Percentiles rank a stretch among this genome's conserved stretches.
phyloP scores from a whole-genome alignment of 2,888 invertebrate genomes.

The Lasioglossum zephyrum region DNA sequence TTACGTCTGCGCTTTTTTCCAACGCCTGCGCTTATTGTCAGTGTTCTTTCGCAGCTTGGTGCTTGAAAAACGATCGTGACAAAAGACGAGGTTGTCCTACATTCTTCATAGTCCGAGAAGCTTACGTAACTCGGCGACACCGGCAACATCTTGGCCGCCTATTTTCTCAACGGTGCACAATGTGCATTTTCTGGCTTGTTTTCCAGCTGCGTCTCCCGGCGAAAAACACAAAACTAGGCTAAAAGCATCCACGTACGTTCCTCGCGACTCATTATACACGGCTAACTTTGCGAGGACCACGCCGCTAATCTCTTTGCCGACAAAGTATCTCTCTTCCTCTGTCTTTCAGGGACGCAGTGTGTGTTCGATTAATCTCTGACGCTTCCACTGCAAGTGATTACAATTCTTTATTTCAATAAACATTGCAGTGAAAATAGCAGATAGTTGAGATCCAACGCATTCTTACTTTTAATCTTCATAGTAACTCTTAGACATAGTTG shows the following conservation, averaged over 20 bases:
- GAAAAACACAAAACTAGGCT: not conserved
- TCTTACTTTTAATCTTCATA: too few species aligned
- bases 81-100: not conserved
- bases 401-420: too few species aligned
- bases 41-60: not conserved
- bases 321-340: too few species aligned
- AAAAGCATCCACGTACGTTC: not conserved
- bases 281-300: not conserved
- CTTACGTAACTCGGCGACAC: not conserved
- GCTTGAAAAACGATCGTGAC: slow-evolving; percentile 1
- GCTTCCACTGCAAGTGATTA: not conserved
- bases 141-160: not conserved
- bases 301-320: not conserved
- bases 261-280: not conserved
- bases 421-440: too few species aligned
- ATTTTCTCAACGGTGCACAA: not conserved
- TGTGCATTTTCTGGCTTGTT: not conserved
- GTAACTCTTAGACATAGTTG: too few species aligned
- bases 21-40: not conserved
- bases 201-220: not conserved
- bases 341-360: not conserved
- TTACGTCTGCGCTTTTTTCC: slow-evolving; percentile 1
- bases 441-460: too few species aligned
- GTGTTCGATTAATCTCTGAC: not conserved
- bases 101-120: not conserved